Evolutionary conservation across 2,113 vertebrate species (phyloP), one percentile per base, ranked within the genome.

Genomic region (Menidia beryllina): DNA sequence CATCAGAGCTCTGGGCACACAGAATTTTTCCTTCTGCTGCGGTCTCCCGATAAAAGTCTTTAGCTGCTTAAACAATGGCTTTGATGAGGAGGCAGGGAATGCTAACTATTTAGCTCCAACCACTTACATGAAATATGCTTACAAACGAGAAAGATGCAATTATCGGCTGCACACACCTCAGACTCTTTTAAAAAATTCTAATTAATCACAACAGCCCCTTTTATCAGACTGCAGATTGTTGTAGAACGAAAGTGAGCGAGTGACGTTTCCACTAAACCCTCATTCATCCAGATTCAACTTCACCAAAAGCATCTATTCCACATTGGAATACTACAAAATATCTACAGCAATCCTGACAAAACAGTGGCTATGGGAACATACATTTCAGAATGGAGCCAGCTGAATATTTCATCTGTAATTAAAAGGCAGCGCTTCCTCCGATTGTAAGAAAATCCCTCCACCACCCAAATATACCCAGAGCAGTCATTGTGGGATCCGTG

Each of bases 341-440:
- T 8, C 17, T 45, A 19, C 21, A 43, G 56, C 36, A 24, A 20
- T 41, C 24, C 14, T 61, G 5, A 30, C 12, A 21, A 61, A 30
- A 48, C 2, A 61, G 53, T 9, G 4, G 27, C n/a, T 55, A 34
- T n/a, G 20, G 23, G 11, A 63, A 24, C 27, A 38, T 20, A 59
- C 63, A 34, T 20, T 5, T 26, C 3, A 7, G 12, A 26, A 50
- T 43, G 60, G 17, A 56, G 38, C 14, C 3, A 13, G 12, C 52
- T 25, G 10, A 23, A 30, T 45, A n/a, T 41, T 61, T 50, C 50
- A 65, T 69, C 45, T 75, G 39, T 48, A 75, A 65, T 69, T 53
- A 57, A 51, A 58, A 58, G 9, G 20, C 19, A 15, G 14, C 0
- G 4, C 13, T 41, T 63, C 26, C 48, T 43, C 12, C 34, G 13